phyloP scores from a whole-genome alignment of 2,888 invertebrate species.

The Rhyacophila evoluta region DNA sequence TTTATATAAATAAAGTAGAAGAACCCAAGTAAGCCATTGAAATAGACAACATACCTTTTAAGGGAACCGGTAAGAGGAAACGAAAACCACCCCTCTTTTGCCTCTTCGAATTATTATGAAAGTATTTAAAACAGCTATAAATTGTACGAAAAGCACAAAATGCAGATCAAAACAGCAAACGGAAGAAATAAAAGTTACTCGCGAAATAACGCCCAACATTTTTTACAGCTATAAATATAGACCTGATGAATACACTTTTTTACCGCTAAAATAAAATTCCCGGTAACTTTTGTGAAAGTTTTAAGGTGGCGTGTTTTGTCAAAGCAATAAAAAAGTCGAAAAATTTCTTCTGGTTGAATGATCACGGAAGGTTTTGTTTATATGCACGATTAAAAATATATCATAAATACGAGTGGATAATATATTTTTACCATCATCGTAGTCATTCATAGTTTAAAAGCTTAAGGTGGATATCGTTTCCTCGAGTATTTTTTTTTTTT shows the following conservation, averaged over 20 bases:
- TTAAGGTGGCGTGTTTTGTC: not conserved
- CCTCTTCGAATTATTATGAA: not conserved
- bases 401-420: no score
- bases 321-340: not conserved
- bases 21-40: no score
- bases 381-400: no score
- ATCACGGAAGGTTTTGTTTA: no score
- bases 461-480: no score
- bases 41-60: not conserved
- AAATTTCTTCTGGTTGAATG: no score
- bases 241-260: slow-evolving; percentile 37
- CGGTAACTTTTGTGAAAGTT: not conserved
- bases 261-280: not conserved
- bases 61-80: slow-evolving; percentile 1
- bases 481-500: no score
- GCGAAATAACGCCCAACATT: slow-evolving; percentile 40
- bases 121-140: slow-evolving; percentile 38
- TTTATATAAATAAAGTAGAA: no score
- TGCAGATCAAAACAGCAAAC: slow-evolving; percentile 50
- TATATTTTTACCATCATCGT: no score
- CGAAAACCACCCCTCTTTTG: slow-evolving; percentile 26
- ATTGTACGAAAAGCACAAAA: slow-evolving; percentile 38
- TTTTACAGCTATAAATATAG: slow-evolving; percentile 44
- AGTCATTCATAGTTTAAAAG: no score
- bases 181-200: slow-evolving; percentile 47